Evolutionary conservation across 1,140 invertebrate species (phyloP).

Genomic region (Diplogasteroides magnus): DNA sequence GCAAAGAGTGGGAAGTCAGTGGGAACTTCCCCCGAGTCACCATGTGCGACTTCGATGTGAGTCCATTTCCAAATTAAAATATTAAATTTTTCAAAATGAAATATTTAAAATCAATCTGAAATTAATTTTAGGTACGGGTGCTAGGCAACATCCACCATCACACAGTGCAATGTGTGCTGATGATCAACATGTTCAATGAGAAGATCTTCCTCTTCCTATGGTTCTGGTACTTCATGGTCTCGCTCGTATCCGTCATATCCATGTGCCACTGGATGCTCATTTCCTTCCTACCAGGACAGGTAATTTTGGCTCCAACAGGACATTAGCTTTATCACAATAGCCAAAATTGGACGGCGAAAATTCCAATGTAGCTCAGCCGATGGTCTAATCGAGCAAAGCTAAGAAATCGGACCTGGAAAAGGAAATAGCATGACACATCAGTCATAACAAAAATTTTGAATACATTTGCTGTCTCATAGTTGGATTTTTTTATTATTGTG

Average conservation of each 20-base stretch:
- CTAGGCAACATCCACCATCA: conserved; percentile 57
- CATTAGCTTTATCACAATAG: too few species aligned
- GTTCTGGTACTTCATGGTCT: conserved; percentile 62
- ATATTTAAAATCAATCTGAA: neutral
- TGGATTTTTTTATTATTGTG: too few species aligned
- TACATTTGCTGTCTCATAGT: too few species aligned
- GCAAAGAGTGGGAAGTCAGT: conserved; percentile 58
- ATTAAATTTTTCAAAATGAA: conserved; percentile 29
- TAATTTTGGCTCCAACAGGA: too few species aligned
- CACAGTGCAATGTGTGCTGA: conserved; percentile 60
- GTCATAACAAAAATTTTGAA: too few species aligned
- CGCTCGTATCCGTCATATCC: conserved; percentile 57
- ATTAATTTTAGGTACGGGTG: conserved; percentile 42
- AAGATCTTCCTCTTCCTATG: conserved; percentile 63
- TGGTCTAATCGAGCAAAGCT: neutral
- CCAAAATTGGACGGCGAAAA: too few species aligned
- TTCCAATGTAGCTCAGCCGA: too few species aligned
- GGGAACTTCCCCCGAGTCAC: conserved; percentile 61
- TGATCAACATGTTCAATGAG: conserved; percentile 63
- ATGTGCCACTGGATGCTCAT: conserved; percentile 55
- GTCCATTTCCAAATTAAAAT: conserved; percentile 52
- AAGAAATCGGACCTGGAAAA: too few species aligned
- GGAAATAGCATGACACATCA: too few species aligned
- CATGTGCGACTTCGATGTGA: conserved; percentile 62
- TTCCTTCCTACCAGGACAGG: conserved; percentile 55